phyloP scores from a whole-genome alignment of 2,113 vertebrate genomes.

The Caracal caracal region DNA sequence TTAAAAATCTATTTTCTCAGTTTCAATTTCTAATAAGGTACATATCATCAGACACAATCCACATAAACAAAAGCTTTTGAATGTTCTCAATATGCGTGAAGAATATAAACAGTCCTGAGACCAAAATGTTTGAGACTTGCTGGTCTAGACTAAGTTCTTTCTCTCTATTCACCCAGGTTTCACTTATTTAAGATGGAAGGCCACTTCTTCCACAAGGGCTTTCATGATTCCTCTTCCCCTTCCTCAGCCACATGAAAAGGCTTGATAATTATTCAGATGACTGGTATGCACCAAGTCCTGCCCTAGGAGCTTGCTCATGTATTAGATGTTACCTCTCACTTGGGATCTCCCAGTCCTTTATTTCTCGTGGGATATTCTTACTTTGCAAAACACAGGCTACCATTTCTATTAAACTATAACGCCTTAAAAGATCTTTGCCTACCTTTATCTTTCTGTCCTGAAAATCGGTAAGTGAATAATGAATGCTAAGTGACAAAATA shows the following conservation, averaged over 20 bases:
- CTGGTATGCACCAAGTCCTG: neutral
- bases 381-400: neutral
- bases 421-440: constrained; percentile 20
- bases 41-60: neutral
- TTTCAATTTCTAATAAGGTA: neutral
- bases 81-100: neutral
- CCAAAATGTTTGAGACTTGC: neutral
- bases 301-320: neutral
- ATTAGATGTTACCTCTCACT: neutral
- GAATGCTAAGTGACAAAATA: neutral
- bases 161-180: neutral
- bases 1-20: neutral
- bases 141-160: neutral
- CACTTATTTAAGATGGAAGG: neutral
- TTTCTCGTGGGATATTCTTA: neutral
- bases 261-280: neutral
- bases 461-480: neutral
- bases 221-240: neutral
- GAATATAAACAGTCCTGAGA: neutral
- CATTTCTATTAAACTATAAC: neutral
- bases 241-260: neutral
- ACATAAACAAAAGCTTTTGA: neutral
- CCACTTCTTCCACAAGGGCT: neutral
- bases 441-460: neutral
- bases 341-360: neutral